phyloP scores from a whole-genome alignment of 2,113 vertebrate species.

The Neolamprologus devosi region DNA sequence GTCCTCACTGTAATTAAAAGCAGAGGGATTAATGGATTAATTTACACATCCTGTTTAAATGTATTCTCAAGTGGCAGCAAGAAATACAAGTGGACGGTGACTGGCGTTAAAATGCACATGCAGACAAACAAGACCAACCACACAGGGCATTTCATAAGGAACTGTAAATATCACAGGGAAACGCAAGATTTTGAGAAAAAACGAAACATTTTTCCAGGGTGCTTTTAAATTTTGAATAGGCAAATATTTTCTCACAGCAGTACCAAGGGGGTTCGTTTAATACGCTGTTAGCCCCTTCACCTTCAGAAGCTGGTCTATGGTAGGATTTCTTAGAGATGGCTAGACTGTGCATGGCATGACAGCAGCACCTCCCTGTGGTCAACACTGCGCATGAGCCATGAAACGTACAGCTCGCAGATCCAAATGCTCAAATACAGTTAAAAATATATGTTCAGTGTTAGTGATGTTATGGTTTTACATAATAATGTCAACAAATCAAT shows the following conservation, averaged over 20 bases:
- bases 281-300: neutral
- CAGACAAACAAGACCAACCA: neutral
- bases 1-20: slow-evolving; percentile 43
- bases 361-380: slow-evolving; percentile 71
- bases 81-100: neutral
- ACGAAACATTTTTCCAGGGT: neutral
- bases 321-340: neutral
- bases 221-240: neutral
- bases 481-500: neutral
- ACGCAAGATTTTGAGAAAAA: neutral
- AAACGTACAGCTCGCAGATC: neutral
- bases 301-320: slow-evolving; percentile 42
- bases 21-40: slow-evolving; percentile 36
- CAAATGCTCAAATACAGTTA: neutral
- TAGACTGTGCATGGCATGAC: slow-evolving; percentile 34
- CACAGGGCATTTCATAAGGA: neutral
- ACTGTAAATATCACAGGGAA: neutral
- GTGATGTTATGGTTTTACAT: neutral
- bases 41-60: slow-evolving; percentile 33
- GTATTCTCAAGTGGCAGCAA: slow-evolving; percentile 20
- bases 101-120: slow-evolving; percentile 16
- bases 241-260: neutral
- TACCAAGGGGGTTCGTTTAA: neutral
- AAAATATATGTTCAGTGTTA: neutral
- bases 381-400: slow-evolving; percentile 17